Base-by-base conservation (phyloP, 2,888 invertebrate genomes). In the Iselma pallidipennis region DNA sequence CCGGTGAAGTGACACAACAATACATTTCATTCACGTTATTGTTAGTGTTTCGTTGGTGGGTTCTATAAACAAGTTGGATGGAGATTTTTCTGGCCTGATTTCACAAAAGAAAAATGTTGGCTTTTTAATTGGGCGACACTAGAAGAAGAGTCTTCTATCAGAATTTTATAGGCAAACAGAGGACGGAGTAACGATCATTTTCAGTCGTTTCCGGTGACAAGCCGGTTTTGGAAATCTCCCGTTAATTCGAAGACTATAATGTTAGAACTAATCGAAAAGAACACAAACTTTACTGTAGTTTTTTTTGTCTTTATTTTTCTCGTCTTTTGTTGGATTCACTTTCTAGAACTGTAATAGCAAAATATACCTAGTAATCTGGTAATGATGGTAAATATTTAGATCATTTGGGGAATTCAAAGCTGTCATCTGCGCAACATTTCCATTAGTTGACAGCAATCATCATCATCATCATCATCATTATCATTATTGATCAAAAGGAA, bases 1-100 rank as follows among this genome's bases (percentile, higher is more conserved):
- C 19, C 45, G 25, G 49, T 19, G 55, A 25, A 42, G n/a, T 29
- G 6, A 19, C 28, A 54, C 26, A 31, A 28, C 42, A 19, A 49
- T 25, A 59, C 50, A 60, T 55, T 25, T 42, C 54, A 48, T 60
- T 60, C 61, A 50, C 61, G 57, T 61, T 57, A 57, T 61, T 61
- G 61, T 61, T 28, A n/a, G n/a, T n/a, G n/a, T n/a, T 19, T 51
- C 2, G 5, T 4, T 21, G n/a, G 9, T 14, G n/a, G n/a, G n/a
- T n/a, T n/a, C n/a, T 37, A 7, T 16, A 37, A 16, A 37, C 37
- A 37, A 7, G 7, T 16, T 16, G 37, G 16, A 37, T 37, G 16
- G 37, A 45, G 37, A 37, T 37, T 37, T 37, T 45, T 45, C 45
- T 21, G 21, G 19, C 7, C 10, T 45, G 45, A 45, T 45, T 45